These are phyloP conservation scores for Trachelus iudaicus DNA, from an alignment of 2,888 invertebrate species.

Conservation along the genomic window DNA sequence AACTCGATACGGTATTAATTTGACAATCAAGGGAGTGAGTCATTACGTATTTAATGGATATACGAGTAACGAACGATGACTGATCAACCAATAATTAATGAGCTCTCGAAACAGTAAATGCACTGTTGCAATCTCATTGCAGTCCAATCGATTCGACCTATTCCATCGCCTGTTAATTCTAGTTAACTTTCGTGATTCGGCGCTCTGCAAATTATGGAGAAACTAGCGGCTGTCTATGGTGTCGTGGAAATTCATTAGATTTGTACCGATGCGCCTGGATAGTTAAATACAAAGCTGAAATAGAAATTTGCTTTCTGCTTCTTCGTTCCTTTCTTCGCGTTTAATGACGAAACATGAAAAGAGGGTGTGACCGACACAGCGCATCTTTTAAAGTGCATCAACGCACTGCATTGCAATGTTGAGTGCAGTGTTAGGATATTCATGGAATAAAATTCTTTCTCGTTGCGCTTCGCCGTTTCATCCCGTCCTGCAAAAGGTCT, in stretches of 20 bases:
- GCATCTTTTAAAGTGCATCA: slow-evolving; percentile 28
- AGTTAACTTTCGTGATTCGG: background rate
- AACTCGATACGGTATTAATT: background rate
- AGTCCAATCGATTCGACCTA: background rate
- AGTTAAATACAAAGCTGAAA: too few species aligned
- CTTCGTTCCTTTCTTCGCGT: too few species aligned
- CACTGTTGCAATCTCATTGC: background rate
- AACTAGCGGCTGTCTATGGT: background rate
- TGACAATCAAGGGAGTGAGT: background rate
- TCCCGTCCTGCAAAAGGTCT: slow-evolving; percentile 8
- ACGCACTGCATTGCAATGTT: slow-evolving; percentile 18
- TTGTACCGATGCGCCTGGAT: background rate
- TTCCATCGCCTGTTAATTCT: background rate
- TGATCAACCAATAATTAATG: background rate
- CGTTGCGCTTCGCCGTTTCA: slow-evolving; percentile 1
- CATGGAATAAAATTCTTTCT: background rate
- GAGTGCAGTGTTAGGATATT: background rate
- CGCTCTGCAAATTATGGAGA: background rate
- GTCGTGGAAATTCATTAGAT: background rate
- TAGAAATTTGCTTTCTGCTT: too few species aligned
- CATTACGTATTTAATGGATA: background rate
- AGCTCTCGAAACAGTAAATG: background rate
- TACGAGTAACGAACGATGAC: background rate
- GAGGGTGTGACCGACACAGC: background rate
- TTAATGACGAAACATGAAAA: background rate